These are phyloP conservation scores for Lycocerus yunnanus DNA, from an alignment of 2,888 invertebrate species.

Conservation along the genomic window DNA sequence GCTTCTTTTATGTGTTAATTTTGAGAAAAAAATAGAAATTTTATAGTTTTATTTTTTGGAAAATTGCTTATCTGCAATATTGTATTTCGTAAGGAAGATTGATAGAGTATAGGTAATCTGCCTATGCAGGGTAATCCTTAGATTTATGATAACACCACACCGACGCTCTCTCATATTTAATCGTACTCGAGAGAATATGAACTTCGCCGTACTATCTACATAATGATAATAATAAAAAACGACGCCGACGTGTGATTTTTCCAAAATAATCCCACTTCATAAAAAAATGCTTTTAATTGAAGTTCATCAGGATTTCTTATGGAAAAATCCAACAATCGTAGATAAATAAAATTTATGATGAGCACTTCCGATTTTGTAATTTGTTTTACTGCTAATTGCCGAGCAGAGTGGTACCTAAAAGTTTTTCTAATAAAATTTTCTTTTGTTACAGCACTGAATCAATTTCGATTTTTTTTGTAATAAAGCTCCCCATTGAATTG, in stretches of 20 bases:
- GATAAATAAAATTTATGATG: too few species aligned
- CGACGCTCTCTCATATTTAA: conserved; percentile 18
- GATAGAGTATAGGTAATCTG: conserved; percentile 18
- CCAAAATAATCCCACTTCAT: not conserved
- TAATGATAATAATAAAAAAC: not conserved
- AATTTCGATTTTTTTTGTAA: conserved; percentile 17
- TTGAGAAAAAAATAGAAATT: not conserved
- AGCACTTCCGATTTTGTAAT: too few species aligned
- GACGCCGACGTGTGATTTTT: not conserved
- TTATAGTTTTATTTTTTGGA: not conserved
- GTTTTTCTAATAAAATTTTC: not conserved
- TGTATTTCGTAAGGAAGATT: conserved; percentile 11
- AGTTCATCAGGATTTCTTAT: too few species aligned
- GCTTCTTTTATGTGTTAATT: conserved; percentile 21
- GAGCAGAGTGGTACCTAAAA: not conserved
- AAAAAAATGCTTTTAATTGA: too few species aligned
- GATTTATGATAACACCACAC: conserved; percentile 21
- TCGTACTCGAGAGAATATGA: conserved; percentile 19
- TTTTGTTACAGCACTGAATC: conserved; percentile 14
- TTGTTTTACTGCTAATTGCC: not conserved
- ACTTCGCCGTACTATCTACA: not conserved
- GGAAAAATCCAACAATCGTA: too few species aligned
- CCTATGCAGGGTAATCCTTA: conserved; percentile 24
- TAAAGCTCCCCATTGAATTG: conserved; percentile 23
- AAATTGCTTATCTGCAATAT: conserved; percentile 2